Percentiles rank a stretch among this genome's conserved stretches.
Evolutionary conservation across 2,888 invertebrate species (phyloP).

Genomic region (Hypselothyrea guttata): DNA sequence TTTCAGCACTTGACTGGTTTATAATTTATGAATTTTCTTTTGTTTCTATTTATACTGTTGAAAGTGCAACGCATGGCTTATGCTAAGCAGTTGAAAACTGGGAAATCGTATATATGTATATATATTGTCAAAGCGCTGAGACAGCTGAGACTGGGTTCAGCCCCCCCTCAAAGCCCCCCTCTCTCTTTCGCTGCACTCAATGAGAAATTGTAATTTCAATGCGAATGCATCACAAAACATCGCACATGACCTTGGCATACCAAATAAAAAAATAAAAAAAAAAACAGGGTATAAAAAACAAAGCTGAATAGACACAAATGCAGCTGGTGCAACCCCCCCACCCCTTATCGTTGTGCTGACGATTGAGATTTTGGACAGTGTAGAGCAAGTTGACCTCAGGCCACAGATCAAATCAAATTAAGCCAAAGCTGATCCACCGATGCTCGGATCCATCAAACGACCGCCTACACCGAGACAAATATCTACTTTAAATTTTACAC

Average conservation of each 20-base stretch:
- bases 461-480: no score
- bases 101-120: constrained; percentile 10
- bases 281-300: constrained; percentile 1
- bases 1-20: constrained; percentile 11
- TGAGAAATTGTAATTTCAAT: constrained; percentile 35
- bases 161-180: background rate
- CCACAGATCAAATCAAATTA: background rate
- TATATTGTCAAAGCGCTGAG: constrained; percentile 17
- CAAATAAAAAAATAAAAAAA: constrained; percentile 5
- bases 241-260: constrained; percentile 50
- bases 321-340: constrained; percentile 26
- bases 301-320: constrained; percentile 32
- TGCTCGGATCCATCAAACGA: no score
- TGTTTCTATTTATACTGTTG: background rate
- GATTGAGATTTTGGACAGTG: constrained; percentile 13
- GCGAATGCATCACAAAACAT: constrained; percentile 32
- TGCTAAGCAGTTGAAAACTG: constrained; percentile 27
- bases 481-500: no score
- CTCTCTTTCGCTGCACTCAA: background rate
- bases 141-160: constrained; percentile 1
- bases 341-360: background rate
- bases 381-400: constrained; percentile 3
- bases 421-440: background rate
- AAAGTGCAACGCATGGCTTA: background rate
- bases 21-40: constrained; percentile 1